Conservation (phyloP, 2,888 invertebrate species). For the Oasisia sp. region DNA sequence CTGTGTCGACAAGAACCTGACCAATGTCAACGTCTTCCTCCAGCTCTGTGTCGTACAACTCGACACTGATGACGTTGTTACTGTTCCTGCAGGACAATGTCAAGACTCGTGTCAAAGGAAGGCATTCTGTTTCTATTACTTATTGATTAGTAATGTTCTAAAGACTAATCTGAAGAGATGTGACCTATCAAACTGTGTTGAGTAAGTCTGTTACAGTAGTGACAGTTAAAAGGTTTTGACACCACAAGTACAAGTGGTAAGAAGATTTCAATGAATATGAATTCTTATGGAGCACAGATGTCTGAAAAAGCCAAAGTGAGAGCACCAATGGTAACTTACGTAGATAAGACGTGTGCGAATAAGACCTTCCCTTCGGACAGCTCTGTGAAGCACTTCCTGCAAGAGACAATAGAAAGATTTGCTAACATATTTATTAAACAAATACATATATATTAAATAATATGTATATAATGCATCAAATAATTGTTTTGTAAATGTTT, state of each 20-base stretch:
- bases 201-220: too few relatives aligned
- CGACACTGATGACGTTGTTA: conserved; percentile 13
- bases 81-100: neutral
- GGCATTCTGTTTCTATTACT: too few relatives aligned
- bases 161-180: too few relatives aligned
- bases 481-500: too few relatives aligned
- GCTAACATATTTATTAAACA: conserved; percentile 68
- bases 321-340: conserved; percentile 41
- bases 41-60: neutral
- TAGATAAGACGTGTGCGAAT: conserved; percentile 48
- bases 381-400: conserved; percentile 79
- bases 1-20: neutral
- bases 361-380: conserved; percentile 69
- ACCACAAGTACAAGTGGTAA: too few relatives aligned
- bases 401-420: neutral
- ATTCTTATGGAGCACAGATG: neutral
- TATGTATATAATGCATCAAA: neutral
- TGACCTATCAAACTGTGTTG: too few relatives aligned
- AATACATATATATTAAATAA: conserved; percentile 65
- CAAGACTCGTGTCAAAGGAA: neutral
- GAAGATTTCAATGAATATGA: too few relatives aligned
- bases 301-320: neutral
- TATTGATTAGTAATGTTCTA: too few relatives aligned
- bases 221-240: too few relatives aligned
- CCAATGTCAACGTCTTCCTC: neutral